phyloP scores from a whole-genome alignment of 37 sponge, comb jelly and placozoan genomes.

The Tethya wilhelma region DNA sequence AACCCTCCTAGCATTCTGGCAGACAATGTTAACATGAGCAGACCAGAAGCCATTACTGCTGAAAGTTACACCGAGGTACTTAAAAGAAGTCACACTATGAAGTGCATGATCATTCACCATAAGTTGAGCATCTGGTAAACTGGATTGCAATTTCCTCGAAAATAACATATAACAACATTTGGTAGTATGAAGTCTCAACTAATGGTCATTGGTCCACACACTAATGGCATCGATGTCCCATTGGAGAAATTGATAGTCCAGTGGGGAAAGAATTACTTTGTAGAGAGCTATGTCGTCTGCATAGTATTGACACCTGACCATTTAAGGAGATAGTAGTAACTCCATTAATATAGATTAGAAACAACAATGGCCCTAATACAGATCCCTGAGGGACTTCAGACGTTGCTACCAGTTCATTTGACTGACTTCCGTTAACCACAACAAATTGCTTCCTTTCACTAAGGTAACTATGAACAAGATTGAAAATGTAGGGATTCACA shows the following conservation, averaged over 20 bases:
- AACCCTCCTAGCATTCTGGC: neutral
- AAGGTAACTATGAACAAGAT: neutral
- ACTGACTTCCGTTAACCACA: neutral
- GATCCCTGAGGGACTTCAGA: too few relatives aligned
- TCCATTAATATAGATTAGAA: too few relatives aligned
- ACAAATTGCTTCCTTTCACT: neutral
- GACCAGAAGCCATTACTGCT: neutral
- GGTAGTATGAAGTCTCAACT: neutral
- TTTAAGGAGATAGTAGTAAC: neutral
- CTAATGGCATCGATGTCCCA: neutral
- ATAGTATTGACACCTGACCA: neutral
- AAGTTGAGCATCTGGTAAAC: neutral
- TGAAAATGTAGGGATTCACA: neutral
- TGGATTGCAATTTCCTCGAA: neutral
- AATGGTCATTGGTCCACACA: neutral
- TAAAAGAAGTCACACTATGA: neutral
- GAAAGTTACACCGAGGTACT: conserved; percentile 2
- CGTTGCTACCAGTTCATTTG: neutral
- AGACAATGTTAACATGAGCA: neutral
- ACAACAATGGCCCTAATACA: conserved; percentile 19
- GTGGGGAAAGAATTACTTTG: neutral
- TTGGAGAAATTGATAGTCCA: neutral
- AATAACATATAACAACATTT: neutral
- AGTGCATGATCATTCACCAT: neutral
- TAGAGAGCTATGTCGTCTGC: conserved; percentile 24